phyloP scores from a whole-genome alignment of 2,113 vertebrate genomes.

The Nerophis lumbriciformis region DNA sequence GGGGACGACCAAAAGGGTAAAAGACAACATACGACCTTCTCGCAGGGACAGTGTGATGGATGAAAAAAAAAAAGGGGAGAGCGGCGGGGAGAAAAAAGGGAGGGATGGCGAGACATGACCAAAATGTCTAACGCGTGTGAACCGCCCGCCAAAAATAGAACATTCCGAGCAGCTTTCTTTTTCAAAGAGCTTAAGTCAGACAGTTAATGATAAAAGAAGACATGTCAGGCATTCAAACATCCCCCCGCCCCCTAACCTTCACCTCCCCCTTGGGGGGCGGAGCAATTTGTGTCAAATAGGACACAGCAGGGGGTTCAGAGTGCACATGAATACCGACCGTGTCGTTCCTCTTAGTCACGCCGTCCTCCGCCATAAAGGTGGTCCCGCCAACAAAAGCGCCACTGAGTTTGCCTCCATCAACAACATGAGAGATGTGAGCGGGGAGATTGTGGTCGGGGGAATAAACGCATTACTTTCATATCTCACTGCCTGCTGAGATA shows the following conservation, averaged over 20 bases:
- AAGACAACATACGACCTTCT: slow-evolving; percentile 40
- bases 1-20: too few species aligned
- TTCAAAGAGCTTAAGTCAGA: slow-evolving; percentile 47
- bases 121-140: slow-evolving; percentile 35
- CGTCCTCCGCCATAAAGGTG: slow-evolving; percentile 21
- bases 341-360: slow-evolving; percentile 54
- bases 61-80: slow-evolving; percentile 38
- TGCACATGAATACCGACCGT: slow-evolving; percentile 47
- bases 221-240: slow-evolving; percentile 40
- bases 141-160: slow-evolving; percentile 63
- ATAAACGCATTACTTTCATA: too few species aligned
- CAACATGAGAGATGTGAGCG: slow-evolving; percentile 13
- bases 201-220: slow-evolving; percentile 55
- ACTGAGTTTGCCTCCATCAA: slow-evolving; percentile 20
- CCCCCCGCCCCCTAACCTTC: slow-evolving; percentile 17
- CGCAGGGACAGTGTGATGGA: slow-evolving; percentile 45
- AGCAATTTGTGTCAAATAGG: slow-evolving; percentile 48
- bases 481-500: slow-evolving; percentile 33
- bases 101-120: slow-evolving; percentile 22
- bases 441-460: too few species aligned
- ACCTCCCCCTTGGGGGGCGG: background rate
- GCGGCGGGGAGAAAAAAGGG: slow-evolving; percentile 22
- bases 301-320: slow-evolving; percentile 49
- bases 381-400: slow-evolving; percentile 19
- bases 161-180: slow-evolving; percentile 42